These are phyloP conservation scores for Drosophila chauvacae DNA, from an alignment of 1,140 invertebrate species.

Conservation along the genomic window DNA sequence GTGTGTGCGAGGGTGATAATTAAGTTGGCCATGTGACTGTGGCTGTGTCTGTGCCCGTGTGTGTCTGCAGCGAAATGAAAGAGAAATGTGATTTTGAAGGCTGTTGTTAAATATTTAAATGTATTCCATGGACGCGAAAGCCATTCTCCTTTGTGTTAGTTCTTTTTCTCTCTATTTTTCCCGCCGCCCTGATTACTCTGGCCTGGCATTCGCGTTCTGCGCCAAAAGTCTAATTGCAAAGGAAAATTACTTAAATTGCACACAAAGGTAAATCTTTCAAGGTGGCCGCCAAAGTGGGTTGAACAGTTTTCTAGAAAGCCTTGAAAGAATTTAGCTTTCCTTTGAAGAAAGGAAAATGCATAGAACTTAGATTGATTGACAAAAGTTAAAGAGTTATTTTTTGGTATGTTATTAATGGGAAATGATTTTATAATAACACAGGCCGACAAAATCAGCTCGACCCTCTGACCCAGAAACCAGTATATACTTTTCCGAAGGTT, in stretches of 20 bases:
- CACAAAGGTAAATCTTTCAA: constrained; percentile 49
- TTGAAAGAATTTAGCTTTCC: constrained; percentile 12
- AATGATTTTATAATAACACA: not conserved
- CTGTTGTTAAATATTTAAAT: constrained; percentile 81
- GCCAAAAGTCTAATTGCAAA: constrained; percentile 73
- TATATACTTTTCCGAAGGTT: too few species aligned
- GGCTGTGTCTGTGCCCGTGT: constrained; percentile 15
- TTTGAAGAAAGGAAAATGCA: not conserved
- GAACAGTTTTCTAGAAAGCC: constrained; percentile 2
- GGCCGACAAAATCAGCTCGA: too few species aligned
- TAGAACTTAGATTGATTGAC: not conserved
- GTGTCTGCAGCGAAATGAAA: constrained; percentile 60
- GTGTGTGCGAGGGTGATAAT: constrained; percentile 57
- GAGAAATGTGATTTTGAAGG: constrained; percentile 82
- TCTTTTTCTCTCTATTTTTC: not conserved
- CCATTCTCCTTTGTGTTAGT: constrained; percentile 24
- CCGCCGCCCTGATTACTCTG: constrained; percentile 35
- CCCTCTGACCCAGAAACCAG: too few species aligned
- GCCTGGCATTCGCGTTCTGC: constrained; percentile 38
- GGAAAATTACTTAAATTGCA: constrained; percentile 64
- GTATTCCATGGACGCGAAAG: constrained; percentile 57
- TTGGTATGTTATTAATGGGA: not conserved
- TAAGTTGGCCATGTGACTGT: constrained; percentile 32
- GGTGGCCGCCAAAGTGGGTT: constrained; percentile 30
- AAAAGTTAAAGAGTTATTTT: not conserved